Evolutionary conservation across 2,113 vertebrate species (phyloP), one percentile per base, ranked within the genome.

Genomic region (Notothenia coriiceps): DNA sequence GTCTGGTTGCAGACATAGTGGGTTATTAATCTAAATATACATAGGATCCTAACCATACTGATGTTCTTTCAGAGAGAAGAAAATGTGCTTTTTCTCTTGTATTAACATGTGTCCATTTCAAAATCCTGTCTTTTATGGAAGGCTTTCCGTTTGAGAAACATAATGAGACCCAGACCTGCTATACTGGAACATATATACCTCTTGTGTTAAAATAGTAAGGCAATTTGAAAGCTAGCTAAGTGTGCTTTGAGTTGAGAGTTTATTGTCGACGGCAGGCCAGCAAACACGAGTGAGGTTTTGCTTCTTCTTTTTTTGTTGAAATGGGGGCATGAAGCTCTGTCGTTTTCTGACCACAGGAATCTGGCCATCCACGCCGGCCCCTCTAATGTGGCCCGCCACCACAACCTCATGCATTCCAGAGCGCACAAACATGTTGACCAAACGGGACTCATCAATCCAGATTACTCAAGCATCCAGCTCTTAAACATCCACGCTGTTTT

Each of bases 381-480:
- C 77, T 95, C 89, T 94, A 25, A 94, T 95, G 94, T 95, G 95
- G 95, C 79, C 78, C n/a, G 65, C 88, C 73, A 82, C 91, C 91
- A 87, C 94, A 94, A 93, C 88, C 93, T 79, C 90, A 91, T 86
- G 84, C 93, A 94, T 95, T 95, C 95, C 94, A 86, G 64, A 90
- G 89, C 87, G 81, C 93, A 94, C 93, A 95, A 95, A 95, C 94
- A 96, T 93, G 92, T 95, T 94, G 93, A 94, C 92, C 94, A 90
- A 93, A 93, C 80, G 84, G 80, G 89, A 93, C 88, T 93, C 93
- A 93, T 93, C 94, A 95, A 92, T 93, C 89, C 88, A 82, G 86
- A 91, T 90, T 75, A 90, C 89, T 92, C 91, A 89, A 73, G 90
- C 89, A 86, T 78, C 68, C 88, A 71, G 86, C 86, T 89, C 77